Evolutionary conservation across 1,140 invertebrate species (phyloP).

Genomic region (Zaprionus gabonicus): DNA sequence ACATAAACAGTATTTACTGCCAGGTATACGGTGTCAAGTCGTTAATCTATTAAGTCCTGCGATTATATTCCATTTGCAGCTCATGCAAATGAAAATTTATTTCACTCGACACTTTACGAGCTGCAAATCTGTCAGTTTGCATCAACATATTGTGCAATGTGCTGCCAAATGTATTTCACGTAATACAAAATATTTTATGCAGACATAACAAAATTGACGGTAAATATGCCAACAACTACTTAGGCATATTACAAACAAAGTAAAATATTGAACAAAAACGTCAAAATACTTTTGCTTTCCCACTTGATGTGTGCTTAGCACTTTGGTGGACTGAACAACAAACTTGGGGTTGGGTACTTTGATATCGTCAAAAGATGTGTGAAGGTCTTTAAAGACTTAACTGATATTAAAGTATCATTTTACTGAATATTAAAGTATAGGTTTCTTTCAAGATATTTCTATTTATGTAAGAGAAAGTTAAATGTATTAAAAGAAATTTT

Average conservation of each 20-base stretch:
- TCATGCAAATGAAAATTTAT: slow-evolving; percentile 3
- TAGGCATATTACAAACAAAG: background rate
- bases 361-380: background rate
- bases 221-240: background rate
- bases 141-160: background rate
- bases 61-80: background rate
- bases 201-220: background rate
- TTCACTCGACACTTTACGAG: background rate
- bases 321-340: background rate
- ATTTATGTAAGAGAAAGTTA: too few relatives aligned
- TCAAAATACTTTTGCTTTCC: background rate
- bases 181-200: background rate
- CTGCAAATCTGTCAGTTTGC: background rate
- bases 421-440: too few relatives aligned
- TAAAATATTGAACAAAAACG: background rate
- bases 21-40: background rate
- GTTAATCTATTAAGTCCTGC: background rate
- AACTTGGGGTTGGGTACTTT: background rate
- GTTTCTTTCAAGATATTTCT: too few relatives aligned
- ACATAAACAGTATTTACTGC: background rate
- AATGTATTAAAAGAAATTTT: too few relatives aligned
- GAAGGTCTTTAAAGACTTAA: background rate
- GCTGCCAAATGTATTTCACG: background rate
- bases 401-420: too few relatives aligned
- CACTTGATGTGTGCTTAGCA: background rate